Evolutionary conservation across 2,113 vertebrate species (phyloP).

Genomic region (Seriola dumerili): DNA sequence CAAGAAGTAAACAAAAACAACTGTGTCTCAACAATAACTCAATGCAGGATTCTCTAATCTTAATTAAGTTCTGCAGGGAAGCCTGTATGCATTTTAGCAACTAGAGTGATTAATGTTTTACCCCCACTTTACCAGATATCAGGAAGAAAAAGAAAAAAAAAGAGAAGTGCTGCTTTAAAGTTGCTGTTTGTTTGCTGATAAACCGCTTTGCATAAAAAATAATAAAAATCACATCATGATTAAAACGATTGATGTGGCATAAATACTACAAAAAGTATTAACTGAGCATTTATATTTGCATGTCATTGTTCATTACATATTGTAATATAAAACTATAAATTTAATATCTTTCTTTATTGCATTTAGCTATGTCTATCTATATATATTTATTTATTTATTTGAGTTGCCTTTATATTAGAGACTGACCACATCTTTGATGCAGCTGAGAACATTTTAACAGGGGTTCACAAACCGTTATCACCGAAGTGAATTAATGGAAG

Average conservation of each 20-base stretch:
- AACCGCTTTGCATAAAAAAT: constrained; percentile 26
- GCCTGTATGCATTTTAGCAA: constrained; percentile 8
- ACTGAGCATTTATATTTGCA: constrained; percentile 45
- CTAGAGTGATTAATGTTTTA: constrained; percentile 27
- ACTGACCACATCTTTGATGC: constrained; percentile 51
- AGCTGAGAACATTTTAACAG: constrained; percentile 43
- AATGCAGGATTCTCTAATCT: constrained; percentile 23
- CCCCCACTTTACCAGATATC: background rate
- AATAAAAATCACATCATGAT: constrained; percentile 15
- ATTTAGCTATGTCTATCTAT: constrained; percentile 51
- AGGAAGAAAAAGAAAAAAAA: background rate
- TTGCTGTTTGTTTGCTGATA: constrained; percentile 5
- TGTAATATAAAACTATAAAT: constrained; percentile 77
- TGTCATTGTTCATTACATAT: constrained; percentile 39
- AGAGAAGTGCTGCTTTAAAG: constrained; percentile 12
- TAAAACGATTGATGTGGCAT: constrained; percentile 29
- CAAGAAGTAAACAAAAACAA: background rate
- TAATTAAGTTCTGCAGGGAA: constrained; percentile 33
- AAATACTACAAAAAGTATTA: constrained; percentile 35
- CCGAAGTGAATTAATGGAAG: constrained; percentile 42
- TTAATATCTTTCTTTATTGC: constrained; percentile 70
- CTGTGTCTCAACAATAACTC: constrained; percentile 15
- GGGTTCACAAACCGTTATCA: constrained; percentile 31
- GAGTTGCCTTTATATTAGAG: constrained; percentile 35
- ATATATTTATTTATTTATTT: constrained; percentile 22